phyloP scores from a whole-genome alignment of 2,113 vertebrate species.

The Eublepharis macularius region DNA sequence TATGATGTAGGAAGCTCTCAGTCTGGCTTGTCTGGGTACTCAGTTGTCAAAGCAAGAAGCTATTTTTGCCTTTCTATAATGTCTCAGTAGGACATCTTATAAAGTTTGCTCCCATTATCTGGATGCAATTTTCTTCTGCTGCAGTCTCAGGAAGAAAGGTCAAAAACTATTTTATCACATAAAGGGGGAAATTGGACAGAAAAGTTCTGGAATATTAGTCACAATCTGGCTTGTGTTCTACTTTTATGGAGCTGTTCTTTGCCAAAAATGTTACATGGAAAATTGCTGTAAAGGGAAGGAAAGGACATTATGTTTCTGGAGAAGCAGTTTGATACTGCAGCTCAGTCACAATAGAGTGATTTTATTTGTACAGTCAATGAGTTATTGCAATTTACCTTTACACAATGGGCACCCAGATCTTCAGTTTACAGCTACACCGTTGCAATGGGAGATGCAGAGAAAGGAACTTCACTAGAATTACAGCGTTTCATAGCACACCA shows the following conservation, averaged over 20 bases:
- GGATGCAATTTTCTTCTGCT: slow-evolving; percentile 43
- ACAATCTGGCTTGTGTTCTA: slow-evolving; percentile 63
- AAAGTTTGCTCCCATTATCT: slow-evolving; percentile 62
- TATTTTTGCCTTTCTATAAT: slow-evolving; percentile 41
- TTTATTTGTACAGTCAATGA: slow-evolving; percentile 39
- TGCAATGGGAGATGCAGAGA: neutral
- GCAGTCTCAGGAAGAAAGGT: slow-evolving; percentile 61
- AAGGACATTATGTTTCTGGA: slow-evolving; percentile 66
- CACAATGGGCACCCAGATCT: neutral
- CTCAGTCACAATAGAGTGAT: slow-evolving; percentile 15
- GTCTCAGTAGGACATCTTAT: slow-evolving; percentile 55
- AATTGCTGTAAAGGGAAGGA: slow-evolving; percentile 62
- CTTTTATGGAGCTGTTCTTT: slow-evolving; percentile 60
- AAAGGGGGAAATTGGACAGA: slow-evolving; percentile 56
- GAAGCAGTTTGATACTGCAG: slow-evolving; percentile 49
- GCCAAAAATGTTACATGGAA: slow-evolving; percentile 69
- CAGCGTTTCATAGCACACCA: neutral
- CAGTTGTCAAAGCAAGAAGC: slow-evolving; percentile 47
- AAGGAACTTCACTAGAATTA: neutral
- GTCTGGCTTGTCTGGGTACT: slow-evolving; percentile 48
- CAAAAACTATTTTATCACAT: slow-evolving; percentile 65
- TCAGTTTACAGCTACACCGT: neutral
- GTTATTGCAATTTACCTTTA: slow-evolving; percentile 38
- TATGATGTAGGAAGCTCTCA: slow-evolving; percentile 53
- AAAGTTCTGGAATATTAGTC: slow-evolving; percentile 73